phyloP scores from a whole-genome alignment of 2,888 invertebrate genomes.

The Lordiphosa fenestrarum region DNA sequence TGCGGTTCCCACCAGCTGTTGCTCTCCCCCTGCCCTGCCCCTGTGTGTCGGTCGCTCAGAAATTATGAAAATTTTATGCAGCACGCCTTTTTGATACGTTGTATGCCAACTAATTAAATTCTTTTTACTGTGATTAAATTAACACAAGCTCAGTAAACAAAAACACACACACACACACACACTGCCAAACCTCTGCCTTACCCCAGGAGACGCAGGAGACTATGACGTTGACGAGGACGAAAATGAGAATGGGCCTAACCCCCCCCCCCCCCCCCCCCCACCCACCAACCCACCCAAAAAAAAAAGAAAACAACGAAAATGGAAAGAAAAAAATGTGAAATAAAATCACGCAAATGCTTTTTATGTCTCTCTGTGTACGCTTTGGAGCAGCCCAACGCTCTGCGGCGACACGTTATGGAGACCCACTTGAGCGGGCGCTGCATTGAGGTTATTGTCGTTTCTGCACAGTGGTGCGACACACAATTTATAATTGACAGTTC shows the following conservation, averaged over 20 bases:
- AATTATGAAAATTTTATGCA: conserved; percentile 33
- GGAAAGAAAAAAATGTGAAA: conserved; percentile 37
- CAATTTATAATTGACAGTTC: too few species aligned
- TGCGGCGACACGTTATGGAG: conserved; percentile 20
- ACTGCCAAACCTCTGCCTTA: not conserved
- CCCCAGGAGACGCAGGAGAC: too few species aligned
- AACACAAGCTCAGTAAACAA: conserved; percentile 34
- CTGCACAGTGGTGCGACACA: conserved; percentile 20
- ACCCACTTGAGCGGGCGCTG: conserved; percentile 23
- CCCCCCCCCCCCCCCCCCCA: too few species aligned
- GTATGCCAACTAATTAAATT: conserved; percentile 52
- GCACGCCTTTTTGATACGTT: conserved; percentile 20
- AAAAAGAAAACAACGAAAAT: conserved; percentile 16
- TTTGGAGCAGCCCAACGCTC: conserved; percentile 32
- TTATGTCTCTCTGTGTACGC: conserved; percentile 27
- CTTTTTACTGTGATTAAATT: conserved; percentile 56
- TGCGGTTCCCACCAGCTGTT: too few species aligned
- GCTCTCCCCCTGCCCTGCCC: too few species aligned
- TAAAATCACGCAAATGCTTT: conserved; percentile 63
- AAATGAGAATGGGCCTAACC: conserved; percentile 10
- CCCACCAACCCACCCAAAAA: too few species aligned
- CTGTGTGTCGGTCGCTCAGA: too few species aligned
- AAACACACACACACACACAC: conserved; percentile 21
- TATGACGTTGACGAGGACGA: conserved; percentile 10
- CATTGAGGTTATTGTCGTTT: conserved; percentile 29